Evolutionary conservation across 1,140 invertebrate genomes (phyloP).

Genomic region (Stenopsyche tienmushanensis): DNA sequence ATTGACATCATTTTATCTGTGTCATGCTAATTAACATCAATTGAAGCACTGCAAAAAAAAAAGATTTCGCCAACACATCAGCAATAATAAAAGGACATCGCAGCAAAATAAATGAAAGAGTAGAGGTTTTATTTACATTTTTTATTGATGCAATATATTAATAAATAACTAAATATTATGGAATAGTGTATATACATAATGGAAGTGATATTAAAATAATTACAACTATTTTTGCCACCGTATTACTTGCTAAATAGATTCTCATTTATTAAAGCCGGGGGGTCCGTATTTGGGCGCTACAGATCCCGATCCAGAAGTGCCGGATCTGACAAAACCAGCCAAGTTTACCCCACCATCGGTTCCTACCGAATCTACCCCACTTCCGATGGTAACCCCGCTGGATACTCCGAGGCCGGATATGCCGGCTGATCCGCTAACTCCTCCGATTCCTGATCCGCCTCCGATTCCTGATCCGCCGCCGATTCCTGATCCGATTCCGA

Average conservation of each 20-base stretch:
- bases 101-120: neutral
- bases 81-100: too few relatives aligned
- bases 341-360: too few relatives aligned
- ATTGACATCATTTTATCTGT: too few relatives aligned
- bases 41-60: too few relatives aligned
- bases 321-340: neutral
- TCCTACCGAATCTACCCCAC: too few relatives aligned
- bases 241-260: neutral
- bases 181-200: conserved; percentile 1
- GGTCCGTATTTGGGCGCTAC: conserved; percentile 33
- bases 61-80: too few relatives aligned
- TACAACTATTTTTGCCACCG: too few relatives aligned
- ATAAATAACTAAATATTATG: neutral
- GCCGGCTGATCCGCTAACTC: too few relatives aligned
- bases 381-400: too few relatives aligned
- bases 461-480: neutral
- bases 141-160: conserved; percentile 1
- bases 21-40: too few relatives aligned
- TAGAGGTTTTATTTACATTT: neutral
- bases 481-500: conserved; percentile 1
- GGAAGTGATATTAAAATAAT: neutral
- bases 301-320: conserved; percentile 11
- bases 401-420: too few relatives aligned
- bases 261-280: conserved; percentile 10
- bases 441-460: conserved; percentile 7